phyloP scores from a whole-genome alignment of 2,113 vertebrate genomes.

The Psammodynastes pulverulentus region DNA sequence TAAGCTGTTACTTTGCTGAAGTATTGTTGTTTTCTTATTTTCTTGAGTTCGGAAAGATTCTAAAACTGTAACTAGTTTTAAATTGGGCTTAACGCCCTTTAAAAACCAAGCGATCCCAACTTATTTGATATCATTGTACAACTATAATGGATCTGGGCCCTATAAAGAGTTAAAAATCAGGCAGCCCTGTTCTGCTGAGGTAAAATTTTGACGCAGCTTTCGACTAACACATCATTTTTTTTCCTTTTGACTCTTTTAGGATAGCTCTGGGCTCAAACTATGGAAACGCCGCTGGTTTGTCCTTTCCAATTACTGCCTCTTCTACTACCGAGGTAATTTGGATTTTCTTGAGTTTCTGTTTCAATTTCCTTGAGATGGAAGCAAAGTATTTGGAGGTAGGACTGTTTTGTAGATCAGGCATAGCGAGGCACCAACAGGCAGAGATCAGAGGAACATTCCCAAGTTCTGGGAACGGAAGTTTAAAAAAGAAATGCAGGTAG shows the following conservation, averaged over 20 bases:
- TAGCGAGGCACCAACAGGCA: not conserved
- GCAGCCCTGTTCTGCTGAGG: not conserved
- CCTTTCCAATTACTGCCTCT: constrained; percentile 86
- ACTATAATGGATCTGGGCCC: not conserved
- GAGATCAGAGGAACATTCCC: not conserved
- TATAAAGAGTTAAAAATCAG: not conserved
- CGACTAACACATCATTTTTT: not conserved
- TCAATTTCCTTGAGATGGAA: too few species aligned
- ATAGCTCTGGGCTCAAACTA: constrained; percentile 82
- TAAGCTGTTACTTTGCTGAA: not conserved
- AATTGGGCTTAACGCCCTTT: not conserved
- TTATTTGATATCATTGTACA: not conserved
- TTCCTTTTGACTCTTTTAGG: constrained; percentile 60
- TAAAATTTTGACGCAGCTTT: not conserved
- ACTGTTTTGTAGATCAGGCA: not conserved
- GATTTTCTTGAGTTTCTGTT: not conserved
- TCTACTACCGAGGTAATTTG: constrained; percentile 78
- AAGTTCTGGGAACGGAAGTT: not conserved
- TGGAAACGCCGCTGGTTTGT: constrained; percentile 94
- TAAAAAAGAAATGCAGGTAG: not conserved
- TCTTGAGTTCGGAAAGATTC: not conserved
- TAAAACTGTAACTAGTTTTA: not conserved
- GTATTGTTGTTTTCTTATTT: not conserved
- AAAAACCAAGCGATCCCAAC: not conserved
- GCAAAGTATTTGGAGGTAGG: not conserved